Evolutionary conservation across 2,113 vertebrate genomes (phyloP).

Genomic region (Capra hircus): DNA sequence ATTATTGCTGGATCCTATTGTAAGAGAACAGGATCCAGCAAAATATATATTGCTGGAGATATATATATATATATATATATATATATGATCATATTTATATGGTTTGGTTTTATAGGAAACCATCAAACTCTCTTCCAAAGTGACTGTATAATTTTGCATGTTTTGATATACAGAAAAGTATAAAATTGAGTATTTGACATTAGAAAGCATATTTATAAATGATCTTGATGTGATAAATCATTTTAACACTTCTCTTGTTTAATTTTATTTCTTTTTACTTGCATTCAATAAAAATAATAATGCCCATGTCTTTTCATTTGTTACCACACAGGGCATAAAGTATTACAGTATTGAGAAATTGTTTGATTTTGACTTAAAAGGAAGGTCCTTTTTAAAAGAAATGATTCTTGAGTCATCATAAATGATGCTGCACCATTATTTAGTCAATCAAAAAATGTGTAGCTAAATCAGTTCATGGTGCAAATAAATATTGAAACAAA

Average conservation of each 20-base stretch:
- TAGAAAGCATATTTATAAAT: not conserved
- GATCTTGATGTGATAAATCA: not conserved
- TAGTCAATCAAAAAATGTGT: not conserved
- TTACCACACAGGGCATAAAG: not conserved
- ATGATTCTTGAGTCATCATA: not conserved
- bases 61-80: not conserved
- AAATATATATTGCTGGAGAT: not conserved
- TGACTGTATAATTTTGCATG: not conserved
- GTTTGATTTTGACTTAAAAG: not conserved
- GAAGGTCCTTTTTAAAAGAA: not conserved
- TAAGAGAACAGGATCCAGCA: not conserved
- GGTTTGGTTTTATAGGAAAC: not conserved
- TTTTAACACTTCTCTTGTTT: not conserved
- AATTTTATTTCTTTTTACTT: not conserved
- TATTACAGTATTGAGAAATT: not conserved
- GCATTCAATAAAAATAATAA: not conserved
- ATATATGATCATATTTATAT: not conserved
- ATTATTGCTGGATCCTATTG: not conserved
- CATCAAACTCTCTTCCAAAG: not conserved
- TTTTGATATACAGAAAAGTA: not conserved
- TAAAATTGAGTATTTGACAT: not conserved
- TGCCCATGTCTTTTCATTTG: not conserved
- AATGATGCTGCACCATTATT: not conserved
- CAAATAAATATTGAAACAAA: not conserved
- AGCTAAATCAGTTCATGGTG: not conserved